Evolutionary conservation across 2,888 invertebrate genomes (phyloP).

Genomic region (Nemotelus pantherinus): DNA sequence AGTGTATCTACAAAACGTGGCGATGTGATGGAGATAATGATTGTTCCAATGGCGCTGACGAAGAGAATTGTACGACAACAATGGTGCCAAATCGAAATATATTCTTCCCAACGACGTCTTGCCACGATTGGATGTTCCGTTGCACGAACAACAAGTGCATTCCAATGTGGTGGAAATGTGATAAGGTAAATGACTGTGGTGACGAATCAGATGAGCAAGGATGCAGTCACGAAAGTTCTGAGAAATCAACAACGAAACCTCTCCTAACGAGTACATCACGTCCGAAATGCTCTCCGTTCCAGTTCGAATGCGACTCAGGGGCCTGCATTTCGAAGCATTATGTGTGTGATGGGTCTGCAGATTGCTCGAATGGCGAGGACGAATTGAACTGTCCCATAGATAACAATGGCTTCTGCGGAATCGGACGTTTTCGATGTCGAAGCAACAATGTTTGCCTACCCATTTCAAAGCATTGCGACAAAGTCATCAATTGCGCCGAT

Average conservation of each 20-base stretch:
- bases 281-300: constrained; percentile 59
- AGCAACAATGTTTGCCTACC: constrained; percentile 73
- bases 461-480: constrained; percentile 66
- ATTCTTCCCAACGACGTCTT: constrained; percentile 64
- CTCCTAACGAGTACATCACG: constrained; percentile 56
- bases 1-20: constrained; percentile 70
- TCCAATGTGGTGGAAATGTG: constrained; percentile 85
- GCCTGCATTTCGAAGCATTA: constrained; percentile 69
- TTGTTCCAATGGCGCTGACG: constrained; percentile 77
- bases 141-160: constrained; percentile 77
- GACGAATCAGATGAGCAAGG: constrained; percentile 80
- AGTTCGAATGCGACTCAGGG: constrained; percentile 58
- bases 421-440: constrained; percentile 69
- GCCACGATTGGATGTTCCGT: constrained; percentile 82
- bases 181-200: constrained; percentile 78
- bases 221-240: constrained; percentile 61
- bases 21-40: constrained; percentile 75
- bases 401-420: constrained; percentile 60
- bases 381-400: constrained; percentile 66
- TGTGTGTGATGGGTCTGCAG: constrained; percentile 68
- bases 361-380: constrained; percentile 73
- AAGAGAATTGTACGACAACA: constrained; percentile 71
- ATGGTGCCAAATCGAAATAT: constrained; percentile 47
- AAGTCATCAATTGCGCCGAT: constrained; percentile 67
- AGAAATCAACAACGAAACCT: constrained; percentile 48